These are phyloP conservation scores for Thereuonema tuberculata DNA, from an alignment of 1,140 invertebrate species.

Conservation along the genomic window DNA sequence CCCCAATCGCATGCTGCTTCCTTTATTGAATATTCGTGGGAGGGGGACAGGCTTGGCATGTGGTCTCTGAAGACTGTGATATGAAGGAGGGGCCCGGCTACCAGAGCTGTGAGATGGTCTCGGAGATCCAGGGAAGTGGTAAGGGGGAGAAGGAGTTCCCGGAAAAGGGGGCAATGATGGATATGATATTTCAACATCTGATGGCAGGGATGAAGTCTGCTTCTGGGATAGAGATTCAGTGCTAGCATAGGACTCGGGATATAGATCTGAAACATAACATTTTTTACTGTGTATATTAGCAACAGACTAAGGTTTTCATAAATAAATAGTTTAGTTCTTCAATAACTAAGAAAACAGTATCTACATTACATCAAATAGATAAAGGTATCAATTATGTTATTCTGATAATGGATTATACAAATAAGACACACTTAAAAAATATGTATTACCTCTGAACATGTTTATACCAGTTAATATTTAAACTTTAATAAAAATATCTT, in stretches of 20 bases:
- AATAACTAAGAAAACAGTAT: no score
- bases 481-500: no score
- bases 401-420: no score
- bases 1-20: constrained; percentile 22
- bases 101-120: constrained; percentile 22
- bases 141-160: constrained; percentile 2
- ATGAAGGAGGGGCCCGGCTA: constrained; percentile 10
- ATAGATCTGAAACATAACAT: constrained; percentile 26
- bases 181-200: constrained; percentile 13
- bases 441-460: no score
- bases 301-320: no score
- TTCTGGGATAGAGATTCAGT: constrained; percentile 27
- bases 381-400: no score
- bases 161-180: constrained; percentile 15
- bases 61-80: constrained; percentile 15
- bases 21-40: constrained; percentile 22
- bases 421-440: no score
- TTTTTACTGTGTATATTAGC: no score
- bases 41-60: constrained; percentile 16
- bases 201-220: constrained; percentile 3
- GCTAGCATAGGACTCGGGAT: constrained; percentile 30
- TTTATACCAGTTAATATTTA: no score
- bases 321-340: no score
- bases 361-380: no score
- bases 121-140: constrained; percentile 18